Evolutionary conservation across 2,113 vertebrate species (phyloP).

Genomic region (Notechis scutatus): DNA sequence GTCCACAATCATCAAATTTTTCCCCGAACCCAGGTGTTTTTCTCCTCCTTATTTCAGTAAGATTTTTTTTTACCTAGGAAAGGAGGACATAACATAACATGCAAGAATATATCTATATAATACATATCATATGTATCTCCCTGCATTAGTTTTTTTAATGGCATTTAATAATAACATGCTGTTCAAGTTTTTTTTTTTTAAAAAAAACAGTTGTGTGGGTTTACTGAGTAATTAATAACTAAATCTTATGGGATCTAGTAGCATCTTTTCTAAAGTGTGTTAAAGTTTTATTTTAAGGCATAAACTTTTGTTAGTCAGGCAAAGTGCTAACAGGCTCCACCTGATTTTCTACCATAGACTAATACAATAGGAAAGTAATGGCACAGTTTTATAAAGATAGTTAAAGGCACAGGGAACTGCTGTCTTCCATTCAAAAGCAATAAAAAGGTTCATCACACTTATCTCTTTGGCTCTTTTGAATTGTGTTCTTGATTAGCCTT

Average conservation of each 20-base stretch:
- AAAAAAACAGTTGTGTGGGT: not conserved
- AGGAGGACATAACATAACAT: not conserved
- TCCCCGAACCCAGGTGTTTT: constrained; percentile 2
- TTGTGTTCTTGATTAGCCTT: not conserved
- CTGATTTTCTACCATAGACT: not conserved
- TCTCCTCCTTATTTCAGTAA: constrained; percentile 28
- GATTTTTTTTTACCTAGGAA: not conserved
- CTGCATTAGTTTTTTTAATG: not conserved
- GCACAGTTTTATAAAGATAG: not conserved
- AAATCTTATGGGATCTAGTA: not conserved
- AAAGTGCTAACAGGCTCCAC: not conserved
- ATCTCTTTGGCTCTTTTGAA: not conserved
- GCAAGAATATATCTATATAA: not conserved
- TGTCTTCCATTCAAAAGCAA: not conserved
- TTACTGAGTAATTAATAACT: not conserved
- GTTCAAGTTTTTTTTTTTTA: not conserved
- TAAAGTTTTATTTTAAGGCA: not conserved
- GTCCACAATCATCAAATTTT: not conserved
- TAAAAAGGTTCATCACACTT: not conserved
- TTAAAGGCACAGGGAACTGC: not conserved
- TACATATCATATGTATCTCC: not conserved
- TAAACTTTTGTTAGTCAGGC: not conserved
- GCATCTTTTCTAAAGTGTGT: not conserved
- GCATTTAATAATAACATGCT: not conserved
- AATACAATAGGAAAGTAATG: not conserved